Percentiles rank a stretch among this genome's conserved stretches.
These are phyloP conservation scores for Sebastes vulpes DNA, from an alignment of 2,797 vertebrate species.

Conservation along the genomic window DNA sequence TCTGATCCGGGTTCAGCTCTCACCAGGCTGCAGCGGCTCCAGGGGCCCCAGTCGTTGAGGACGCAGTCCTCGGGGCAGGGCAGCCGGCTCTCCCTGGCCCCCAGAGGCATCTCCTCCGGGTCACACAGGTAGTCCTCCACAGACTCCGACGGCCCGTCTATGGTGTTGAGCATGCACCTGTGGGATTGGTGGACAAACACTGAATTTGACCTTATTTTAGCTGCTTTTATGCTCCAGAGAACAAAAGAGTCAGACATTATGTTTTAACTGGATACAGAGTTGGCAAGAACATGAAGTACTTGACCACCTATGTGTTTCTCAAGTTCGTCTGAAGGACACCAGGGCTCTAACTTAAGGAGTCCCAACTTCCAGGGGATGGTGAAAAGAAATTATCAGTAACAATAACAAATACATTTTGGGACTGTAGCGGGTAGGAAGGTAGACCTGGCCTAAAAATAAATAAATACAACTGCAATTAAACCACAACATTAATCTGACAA, in stretches of 20 bases:
- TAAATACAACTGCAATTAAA: too few species aligned
- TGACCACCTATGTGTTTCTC: not conserved
- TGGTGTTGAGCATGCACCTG: constrained; percentile 98
- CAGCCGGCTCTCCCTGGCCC: constrained; percentile 92
- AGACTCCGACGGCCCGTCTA: constrained; percentile 93
- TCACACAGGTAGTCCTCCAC: constrained; percentile 98
- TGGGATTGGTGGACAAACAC: constrained; percentile 9
- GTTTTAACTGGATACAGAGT: not conserved
- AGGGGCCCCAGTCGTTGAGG: constrained; percentile 93
- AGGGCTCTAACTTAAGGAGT: not conserved
- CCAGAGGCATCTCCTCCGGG: constrained; percentile 96
- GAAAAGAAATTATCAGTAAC: not conserved
- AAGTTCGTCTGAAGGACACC: too few species aligned
- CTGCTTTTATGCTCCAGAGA: not conserved
- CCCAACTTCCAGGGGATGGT: not conserved
- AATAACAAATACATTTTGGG: too few species aligned
- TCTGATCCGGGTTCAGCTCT: constrained; percentile 63
- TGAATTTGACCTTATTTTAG: constrained; percentile 7
- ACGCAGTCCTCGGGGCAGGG: constrained; percentile 97
- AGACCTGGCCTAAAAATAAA: too few species aligned
- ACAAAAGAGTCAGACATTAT: not conserved
- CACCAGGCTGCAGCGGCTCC: constrained; percentile 94
- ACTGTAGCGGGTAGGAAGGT: too few species aligned
- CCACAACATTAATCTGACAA: too few species aligned
- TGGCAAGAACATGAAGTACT: not conserved